phyloP scores from a whole-genome alignment of 2,888 invertebrate genomes.

The Eupithecia vulgata region DNA sequence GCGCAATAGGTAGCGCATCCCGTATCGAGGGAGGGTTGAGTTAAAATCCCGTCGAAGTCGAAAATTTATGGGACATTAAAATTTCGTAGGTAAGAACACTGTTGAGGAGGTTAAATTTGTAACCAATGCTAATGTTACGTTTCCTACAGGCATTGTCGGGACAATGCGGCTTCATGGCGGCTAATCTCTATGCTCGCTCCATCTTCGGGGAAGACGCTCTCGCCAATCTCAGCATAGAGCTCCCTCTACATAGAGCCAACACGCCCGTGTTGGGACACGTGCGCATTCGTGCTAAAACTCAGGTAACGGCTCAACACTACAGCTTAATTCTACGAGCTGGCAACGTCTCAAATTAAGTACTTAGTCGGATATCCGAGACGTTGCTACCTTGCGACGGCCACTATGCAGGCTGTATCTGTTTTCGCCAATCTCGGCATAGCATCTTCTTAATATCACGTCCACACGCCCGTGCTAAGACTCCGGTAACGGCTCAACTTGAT shows the following conservation, averaged over 20 bases:
- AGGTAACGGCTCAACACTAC: conserved; percentile 67
- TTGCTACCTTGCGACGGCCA: no score
- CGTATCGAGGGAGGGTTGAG: no score
- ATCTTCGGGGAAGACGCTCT: conserved; percentile 99
- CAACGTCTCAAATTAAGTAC: no score
- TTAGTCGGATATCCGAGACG: no score
- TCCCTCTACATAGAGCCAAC: conserved; percentile 92
- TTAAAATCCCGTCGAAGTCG: no score
- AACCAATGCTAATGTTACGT: neutral
- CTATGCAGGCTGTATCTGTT: conserved; percentile 89
- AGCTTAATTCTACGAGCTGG: neutral
- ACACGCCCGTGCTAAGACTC: no score
- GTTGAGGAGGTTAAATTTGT: neutral
- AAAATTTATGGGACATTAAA: no score
- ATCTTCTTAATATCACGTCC: no score
- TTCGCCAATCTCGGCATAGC: no score
- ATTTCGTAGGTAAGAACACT: no score
- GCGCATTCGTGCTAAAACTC: conserved; percentile 98
- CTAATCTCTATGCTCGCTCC: conserved; percentile 99
- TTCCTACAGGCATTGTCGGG: conserved; percentile 91
- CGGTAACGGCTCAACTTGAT: no score
- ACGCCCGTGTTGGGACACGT: conserved; percentile 98
- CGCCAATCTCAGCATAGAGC: conserved; percentile 99
- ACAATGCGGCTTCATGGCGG: conserved; percentile 99
- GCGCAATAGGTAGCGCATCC: no score